These are phyloP conservation scores for Nephrotoma appendiculata DNA, from an alignment of 2,888 invertebrate species.

Conservation along the genomic window DNA sequence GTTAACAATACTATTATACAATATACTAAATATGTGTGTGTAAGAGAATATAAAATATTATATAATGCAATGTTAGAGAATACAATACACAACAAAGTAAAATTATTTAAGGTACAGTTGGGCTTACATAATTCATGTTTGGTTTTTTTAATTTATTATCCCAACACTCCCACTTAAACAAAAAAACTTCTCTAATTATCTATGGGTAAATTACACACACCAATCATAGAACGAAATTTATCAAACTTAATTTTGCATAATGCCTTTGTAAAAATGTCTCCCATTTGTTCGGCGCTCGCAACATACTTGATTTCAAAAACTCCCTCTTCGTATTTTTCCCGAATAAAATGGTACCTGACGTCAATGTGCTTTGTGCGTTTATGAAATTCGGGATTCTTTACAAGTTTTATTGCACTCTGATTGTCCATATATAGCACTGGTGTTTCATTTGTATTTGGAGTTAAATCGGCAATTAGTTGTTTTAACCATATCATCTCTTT, in stretches of 20 bases:
- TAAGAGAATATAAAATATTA: no score
- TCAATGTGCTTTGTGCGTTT: conserved; percentile 12
- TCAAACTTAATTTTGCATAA: neutral
- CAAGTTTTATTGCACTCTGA: conserved; percentile 13
- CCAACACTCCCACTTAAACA: neutral
- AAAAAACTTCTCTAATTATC: neutral
- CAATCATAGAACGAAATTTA: neutral
- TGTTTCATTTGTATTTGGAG: neutral
- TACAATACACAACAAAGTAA: no score
- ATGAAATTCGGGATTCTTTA: conserved; percentile 12
- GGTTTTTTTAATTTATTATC: neutral
- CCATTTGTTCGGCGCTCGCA: conserved; percentile 3
- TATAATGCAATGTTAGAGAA: no score
- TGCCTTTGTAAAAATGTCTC: conserved; percentile 8
- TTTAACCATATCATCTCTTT: conserved; percentile 17
- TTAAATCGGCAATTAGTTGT: neutral
- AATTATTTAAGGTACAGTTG: no score
- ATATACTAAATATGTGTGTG: no score
- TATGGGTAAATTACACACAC: neutral
- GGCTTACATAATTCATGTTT: no score
- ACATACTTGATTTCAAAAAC: conserved; percentile 9
- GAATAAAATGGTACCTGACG: conserved; percentile 11
- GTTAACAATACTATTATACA: no score
- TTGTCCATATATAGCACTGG: conserved; percentile 16
- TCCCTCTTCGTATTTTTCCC: conserved; percentile 8